These are phyloP conservation scores for Cylloceria caligata DNA, from an alignment of 2,888 invertebrate species.

Conservation along the genomic window DNA sequence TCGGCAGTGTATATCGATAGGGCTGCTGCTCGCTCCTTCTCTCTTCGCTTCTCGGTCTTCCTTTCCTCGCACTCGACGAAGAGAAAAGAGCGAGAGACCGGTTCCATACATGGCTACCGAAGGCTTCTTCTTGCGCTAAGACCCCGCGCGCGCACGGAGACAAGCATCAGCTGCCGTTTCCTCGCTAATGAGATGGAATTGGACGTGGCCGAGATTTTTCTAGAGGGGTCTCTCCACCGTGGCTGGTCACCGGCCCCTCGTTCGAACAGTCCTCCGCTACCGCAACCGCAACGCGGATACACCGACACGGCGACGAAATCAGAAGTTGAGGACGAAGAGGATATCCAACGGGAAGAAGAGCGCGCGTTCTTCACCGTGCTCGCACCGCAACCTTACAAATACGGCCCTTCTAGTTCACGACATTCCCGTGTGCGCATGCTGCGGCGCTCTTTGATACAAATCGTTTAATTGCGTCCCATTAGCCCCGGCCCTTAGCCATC, in stretches of 20 bases:
- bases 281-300: slow-evolving; percentile 24
- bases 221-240: slow-evolving; percentile 77
- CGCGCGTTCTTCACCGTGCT: slow-evolving; percentile 58
- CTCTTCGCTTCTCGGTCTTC: slow-evolving; percentile 54
- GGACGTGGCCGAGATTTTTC: slow-evolving; percentile 85
- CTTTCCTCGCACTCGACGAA: slow-evolving; percentile 47
- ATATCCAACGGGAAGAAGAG: slow-evolving; percentile 56
- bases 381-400: slow-evolving; percentile 57
- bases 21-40: slow-evolving; percentile 63
- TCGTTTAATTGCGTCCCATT: slow-evolving; percentile 85
- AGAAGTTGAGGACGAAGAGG: slow-evolving; percentile 48
- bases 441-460: slow-evolving; percentile 84
- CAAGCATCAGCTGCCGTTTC: slow-evolving; percentile 84
- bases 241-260: slow-evolving; percentile 44
- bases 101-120: slow-evolving; percentile 85
- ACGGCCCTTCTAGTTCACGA: slow-evolving; percentile 80
- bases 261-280: slow-evolving; percentile 48
- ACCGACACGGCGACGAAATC: slow-evolving; percentile 34
- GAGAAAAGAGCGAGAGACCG: slow-evolving; percentile 82
- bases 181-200: slow-evolving; percentile 85
- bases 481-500: slow-evolving; percentile 79
- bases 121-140: slow-evolving; percentile 82
- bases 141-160: slow-evolving; percentile 77
- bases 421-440: slow-evolving; percentile 82
- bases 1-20: slow-evolving; percentile 57